Base-by-base conservation (phyloP, 2,797 vertebrate species). In the Ptychobarbus kaznakovi region DNA sequence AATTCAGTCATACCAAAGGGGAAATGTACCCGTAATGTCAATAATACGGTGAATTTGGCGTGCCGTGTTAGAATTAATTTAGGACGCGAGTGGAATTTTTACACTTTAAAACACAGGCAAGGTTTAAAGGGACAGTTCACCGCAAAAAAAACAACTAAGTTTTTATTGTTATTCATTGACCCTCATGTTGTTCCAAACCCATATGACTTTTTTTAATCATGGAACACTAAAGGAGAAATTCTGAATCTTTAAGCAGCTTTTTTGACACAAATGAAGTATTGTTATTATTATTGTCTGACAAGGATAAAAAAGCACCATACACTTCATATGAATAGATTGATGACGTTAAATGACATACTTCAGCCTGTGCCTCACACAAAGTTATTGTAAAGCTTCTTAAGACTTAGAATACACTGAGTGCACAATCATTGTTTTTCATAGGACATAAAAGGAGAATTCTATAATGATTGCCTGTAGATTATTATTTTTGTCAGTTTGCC, bases 21-120 rank as follows among this genome's bases (percentile, higher is more conserved):
- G 63, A 84, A 83, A 66, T 42, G 73, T 44, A 28, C 20, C 53
- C 2, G 46, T 32, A 68, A 77, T 83, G 82, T 83, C 72, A 77
- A 83, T 68, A 83, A 76, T 28, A 83, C 38, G 46, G n/a, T 32
- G 63, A 35, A 84, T 68, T 77, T 84, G 73, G 82, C 11, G n/a
- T 4, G 25, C 51, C 44, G 7, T 73, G 35, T 58, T 82, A 32
- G n/a, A 40, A 66, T 40, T 76, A 22, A 68, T 76, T 35, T 25
- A 42, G 61, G 32, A 77, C 35, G 53, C 6, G 6, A 66, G 82
- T 25, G 70, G 81, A 51, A 65, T 49, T 65, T 74, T 51, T 49
- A 13, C 61, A 22, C 78, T 40, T 32, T 35, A 15, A 80, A 68
- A 80, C 22, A 51, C 18, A 53, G 28, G 5, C 65, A 15, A n/a